These are phyloP conservation scores for Galleria mellonella DNA, from an alignment of 1,140 invertebrate species.

Conservation along the genomic window DNA sequence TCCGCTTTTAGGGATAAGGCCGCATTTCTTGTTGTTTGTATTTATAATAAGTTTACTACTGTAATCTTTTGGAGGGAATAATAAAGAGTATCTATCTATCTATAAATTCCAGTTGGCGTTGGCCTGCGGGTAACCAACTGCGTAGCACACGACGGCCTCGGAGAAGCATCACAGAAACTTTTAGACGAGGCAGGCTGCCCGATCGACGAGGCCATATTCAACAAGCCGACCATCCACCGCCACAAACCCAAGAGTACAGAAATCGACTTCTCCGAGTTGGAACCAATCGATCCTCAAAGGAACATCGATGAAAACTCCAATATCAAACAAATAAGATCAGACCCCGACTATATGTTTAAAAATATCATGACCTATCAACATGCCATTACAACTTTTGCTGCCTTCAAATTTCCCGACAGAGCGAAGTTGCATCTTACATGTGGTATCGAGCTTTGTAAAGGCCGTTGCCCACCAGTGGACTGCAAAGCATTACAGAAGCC, in stretches of 20 bases:
- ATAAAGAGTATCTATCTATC: too few relatives aligned
- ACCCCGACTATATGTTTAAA: constrained; percentile 53
- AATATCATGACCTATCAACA: constrained; percentile 76
- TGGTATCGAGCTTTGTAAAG: constrained; percentile 80
- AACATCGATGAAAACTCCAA: constrained; percentile 34
- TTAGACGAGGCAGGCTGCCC: constrained; percentile 82
- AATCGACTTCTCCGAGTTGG: constrained; percentile 47
- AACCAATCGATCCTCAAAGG: constrained; percentile 33
- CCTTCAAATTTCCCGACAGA: constrained; percentile 87
- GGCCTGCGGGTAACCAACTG: constrained; percentile 83
- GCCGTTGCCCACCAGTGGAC: constrained; percentile 77
- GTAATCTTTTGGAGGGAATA: too few relatives aligned
- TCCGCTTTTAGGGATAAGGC: too few relatives aligned
- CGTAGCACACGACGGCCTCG: constrained; percentile 82
- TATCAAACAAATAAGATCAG: constrained; percentile 37
- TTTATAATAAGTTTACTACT: too few relatives aligned
- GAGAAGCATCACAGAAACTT: constrained; percentile 80
- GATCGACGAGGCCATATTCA: constrained; percentile 80
- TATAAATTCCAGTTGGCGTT: constrained; percentile 74
- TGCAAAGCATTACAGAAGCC: constrained; percentile 59
- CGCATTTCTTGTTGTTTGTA: too few relatives aligned
- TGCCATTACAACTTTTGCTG: constrained; percentile 80
- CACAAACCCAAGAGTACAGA: constrained; percentile 51
- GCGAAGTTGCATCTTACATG: constrained; percentile 82
- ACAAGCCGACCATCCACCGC: constrained; percentile 60